These are phyloP conservation scores for Suncus etruscus DNA, from an alignment of 2,113 vertebrate genomes.

Conservation along the genomic window DNA sequence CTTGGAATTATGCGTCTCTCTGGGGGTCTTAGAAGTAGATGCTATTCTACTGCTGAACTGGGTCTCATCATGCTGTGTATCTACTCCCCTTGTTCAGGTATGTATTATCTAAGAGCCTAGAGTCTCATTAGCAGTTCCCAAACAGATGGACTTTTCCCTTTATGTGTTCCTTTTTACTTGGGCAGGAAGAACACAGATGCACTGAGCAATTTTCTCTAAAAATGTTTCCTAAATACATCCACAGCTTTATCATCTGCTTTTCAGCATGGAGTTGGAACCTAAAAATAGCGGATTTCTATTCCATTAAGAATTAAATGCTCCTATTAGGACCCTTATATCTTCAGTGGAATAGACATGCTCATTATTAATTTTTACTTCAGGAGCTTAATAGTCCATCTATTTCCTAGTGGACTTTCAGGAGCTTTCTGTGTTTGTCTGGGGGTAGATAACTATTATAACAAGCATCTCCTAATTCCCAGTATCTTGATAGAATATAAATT, in stretches of 20 bases:
- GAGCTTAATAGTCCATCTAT: neutral
- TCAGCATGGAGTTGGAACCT: constrained; percentile 30
- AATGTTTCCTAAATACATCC: constrained; percentile 43
- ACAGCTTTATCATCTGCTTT: neutral
- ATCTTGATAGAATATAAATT: neutral
- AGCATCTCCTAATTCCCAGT: no score
- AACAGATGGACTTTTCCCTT: constrained; percentile 54
- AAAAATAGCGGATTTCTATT: neutral
- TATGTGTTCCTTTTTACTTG: neutral
- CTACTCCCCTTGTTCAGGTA: constrained; percentile 29
- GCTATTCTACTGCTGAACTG: neutral
- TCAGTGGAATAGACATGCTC: neutral
- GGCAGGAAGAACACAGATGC: constrained; percentile 44
- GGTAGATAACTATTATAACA: no score
- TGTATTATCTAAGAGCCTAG: constrained; percentile 2
- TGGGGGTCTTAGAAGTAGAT: neutral
- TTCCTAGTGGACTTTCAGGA: constrained; percentile 5
- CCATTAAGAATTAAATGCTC: neutral
- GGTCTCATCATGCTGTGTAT: neutral
- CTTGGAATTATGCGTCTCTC: neutral
- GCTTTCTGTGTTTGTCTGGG: neutral
- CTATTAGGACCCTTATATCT: neutral
- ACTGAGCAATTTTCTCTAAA: constrained; percentile 3
- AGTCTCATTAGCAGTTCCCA: constrained; percentile 16
- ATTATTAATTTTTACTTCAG: neutral